Base-by-base conservation (phyloP, 2,113 vertebrate species). In the Carettochelys insculpta region DNA sequence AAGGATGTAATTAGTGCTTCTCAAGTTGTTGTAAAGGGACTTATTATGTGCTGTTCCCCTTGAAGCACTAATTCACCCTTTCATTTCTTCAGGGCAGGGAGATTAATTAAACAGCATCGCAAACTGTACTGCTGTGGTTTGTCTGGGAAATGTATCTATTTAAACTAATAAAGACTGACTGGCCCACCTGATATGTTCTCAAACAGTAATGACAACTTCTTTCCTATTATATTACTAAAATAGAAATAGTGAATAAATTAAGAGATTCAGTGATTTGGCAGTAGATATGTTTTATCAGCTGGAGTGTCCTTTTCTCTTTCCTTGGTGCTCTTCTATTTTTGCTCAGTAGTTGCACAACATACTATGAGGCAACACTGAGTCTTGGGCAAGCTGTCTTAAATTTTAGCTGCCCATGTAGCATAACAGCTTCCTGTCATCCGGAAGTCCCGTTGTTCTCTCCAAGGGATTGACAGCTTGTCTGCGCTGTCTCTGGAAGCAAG, bases 1-100 rank as follows among this genome's bases (percentile, higher is more conserved):
- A 51, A 90, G 92, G 86, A 88, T 92, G 96, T 87, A 93, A 94
- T 93, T 54, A 83, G 45, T 43, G 73, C 76, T 87, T 50, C 80
- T 90, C 79, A 91, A 88, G 56, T 89, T 87, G 24, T 76, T 93
- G 95, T 83, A 88, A 88, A 92, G 85, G 50, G 25, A 14, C 50
- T 93, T 91, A 83, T 96, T 88, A 85, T 41, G 56, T 54, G 29
- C 24, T 91, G 85, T 80, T 89, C 80, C 50, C 29, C 24, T 84
- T 77, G 79, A 77, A 91, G 80, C 31, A 47, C 41, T 75, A 88
- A 87, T 90, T 95, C 43, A 83, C 9, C 38, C 77, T 85, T 86
- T 88, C 22, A 41, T 43, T 90, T 94, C 71, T 80, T 89, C 52
- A 90, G 58, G 87, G 78, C 16, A 41, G 24, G 5, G 87, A 76